Conservation (phyloP, 2,797 vertebrate species). For the Parotocinclus haroldoi region DNA sequence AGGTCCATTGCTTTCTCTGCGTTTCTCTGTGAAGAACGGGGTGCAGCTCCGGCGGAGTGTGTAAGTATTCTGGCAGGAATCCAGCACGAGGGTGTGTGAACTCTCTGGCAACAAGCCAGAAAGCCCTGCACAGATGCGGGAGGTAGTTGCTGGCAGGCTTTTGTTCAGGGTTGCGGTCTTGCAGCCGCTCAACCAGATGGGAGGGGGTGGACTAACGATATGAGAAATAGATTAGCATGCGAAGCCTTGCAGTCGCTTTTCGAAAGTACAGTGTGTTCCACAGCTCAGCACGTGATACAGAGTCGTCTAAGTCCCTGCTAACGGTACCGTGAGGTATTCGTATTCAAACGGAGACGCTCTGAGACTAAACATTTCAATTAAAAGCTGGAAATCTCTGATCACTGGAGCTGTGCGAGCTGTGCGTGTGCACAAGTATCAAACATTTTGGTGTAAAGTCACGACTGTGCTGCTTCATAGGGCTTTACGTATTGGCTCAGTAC, state of each 20-base stretch:
- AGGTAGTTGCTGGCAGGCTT: constrained; percentile 52
- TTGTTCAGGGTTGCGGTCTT: constrained; percentile 66
- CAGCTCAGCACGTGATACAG: not conserved
- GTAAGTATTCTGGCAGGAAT: constrained; percentile 29
- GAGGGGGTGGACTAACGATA: not conserved
- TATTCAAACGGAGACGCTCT: no score
- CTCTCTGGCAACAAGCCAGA: constrained; percentile 30
- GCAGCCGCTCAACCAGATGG: constrained; percentile 42
- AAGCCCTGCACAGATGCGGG: constrained; percentile 30
- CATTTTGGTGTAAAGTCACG: no score
- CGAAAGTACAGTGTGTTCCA: constrained; percentile 1
- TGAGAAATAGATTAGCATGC: constrained; percentile 4
- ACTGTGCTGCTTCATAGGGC: no score
- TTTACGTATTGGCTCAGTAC: no score
- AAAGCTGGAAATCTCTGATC: no score
- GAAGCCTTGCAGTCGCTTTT: not conserved
- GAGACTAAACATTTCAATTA: no score
- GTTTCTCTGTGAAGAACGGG: no score
- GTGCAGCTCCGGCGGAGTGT: constrained; percentile 29
- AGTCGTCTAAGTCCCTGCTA: no score
- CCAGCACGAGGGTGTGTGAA: constrained; percentile 18
- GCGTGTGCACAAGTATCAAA: no score
- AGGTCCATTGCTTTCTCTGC: no score
- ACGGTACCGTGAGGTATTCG: no score
- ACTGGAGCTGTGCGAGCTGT: no score